Conservation (phyloP, 2,113 vertebrate genomes). For the Acanthisitta chloris region DNA sequence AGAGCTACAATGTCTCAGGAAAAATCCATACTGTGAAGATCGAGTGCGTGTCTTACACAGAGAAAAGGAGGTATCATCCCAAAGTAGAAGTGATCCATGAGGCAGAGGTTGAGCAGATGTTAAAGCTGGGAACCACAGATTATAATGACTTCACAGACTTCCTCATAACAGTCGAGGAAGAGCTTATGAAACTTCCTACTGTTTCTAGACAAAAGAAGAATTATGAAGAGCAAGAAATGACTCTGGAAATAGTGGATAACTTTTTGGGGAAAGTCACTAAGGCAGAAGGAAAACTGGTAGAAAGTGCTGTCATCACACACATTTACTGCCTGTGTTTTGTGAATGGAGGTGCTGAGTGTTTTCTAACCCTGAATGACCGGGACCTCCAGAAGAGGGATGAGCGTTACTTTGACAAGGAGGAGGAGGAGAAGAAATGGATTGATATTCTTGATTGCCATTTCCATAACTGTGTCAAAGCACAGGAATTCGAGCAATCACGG, state of each 20-base stretch:
- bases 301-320: slow-evolving; percentile 81
- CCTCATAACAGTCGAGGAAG: slow-evolving; percentile 84
- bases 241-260: slow-evolving; percentile 87
- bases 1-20: slow-evolving; percentile 85
- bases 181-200: slow-evolving; percentile 81
- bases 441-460: slow-evolving; percentile 83
- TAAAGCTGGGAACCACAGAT: slow-evolving; percentile 90
- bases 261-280: slow-evolving; percentile 88
- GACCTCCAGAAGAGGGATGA: slow-evolving; percentile 80
- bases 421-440: slow-evolving; percentile 79
- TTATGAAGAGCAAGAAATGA: slow-evolving; percentile 92
- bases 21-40: slow-evolving; percentile 94
- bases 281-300: slow-evolving; percentile 76
- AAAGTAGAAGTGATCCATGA: slow-evolving; percentile 87
- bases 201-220: slow-evolving; percentile 76
- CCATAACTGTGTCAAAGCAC: slow-evolving; percentile 83
- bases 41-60: slow-evolving; percentile 86
- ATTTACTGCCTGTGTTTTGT: slow-evolving; percentile 90
- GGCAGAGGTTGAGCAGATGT: slow-evolving; percentile 87
- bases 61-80: slow-evolving; percentile 89
- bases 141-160: slow-evolving; percentile 87
- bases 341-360: slow-evolving; percentile 83
- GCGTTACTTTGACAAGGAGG: slow-evolving; percentile 79
- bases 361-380: slow-evolving; percentile 89
- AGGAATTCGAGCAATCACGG: slow-evolving; percentile 81